Base-by-base conservation (phyloP, 2,113 vertebrate genomes). In the Rhodinocichla rosea region DNA sequence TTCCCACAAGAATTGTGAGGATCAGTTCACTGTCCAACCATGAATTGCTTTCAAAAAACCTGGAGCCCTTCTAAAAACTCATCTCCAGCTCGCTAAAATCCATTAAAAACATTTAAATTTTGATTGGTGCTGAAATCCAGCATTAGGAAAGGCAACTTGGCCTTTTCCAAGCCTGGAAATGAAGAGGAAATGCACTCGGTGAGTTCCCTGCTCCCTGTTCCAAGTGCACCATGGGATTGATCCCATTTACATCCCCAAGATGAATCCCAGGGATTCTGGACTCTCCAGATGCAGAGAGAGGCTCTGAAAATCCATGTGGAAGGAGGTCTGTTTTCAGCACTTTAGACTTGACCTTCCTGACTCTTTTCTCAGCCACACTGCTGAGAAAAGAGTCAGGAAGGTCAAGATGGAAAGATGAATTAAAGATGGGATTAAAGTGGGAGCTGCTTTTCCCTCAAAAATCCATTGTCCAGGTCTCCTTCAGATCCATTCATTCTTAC, bases 201-300 rank as follows among this genome's bases (percentile, higher is more conserved):
- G 39, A 67, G 9, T 67, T 75, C 20, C 28, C 50, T 70, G 8
- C 32, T 69, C n/a, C 37, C 39, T 53, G 39, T 39, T 69, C 22
- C 23, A 30, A 78, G 13, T 2, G 6, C 18, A 10, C 15, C 15
- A 2, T 1, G 13, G 27, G 15, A 56, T 17, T 42, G 19, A 13
- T 62, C 22, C 32, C 23, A 10, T 69, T 65, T 70, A 20, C 13
- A 35, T n/a, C 59, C 40, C 24, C 19, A 4, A 0, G 0, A 39
- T 22, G 15, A 50, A 64, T 68, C 33, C 13, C 17, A 26, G 39
- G 23, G 47, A 42, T 56, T 79, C 28, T 56, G 35, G 22, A 39
- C 4, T 30, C 40, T 33, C 50, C 21, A 50, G 30, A 32, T 40
- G 13, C 55, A 47, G 33, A 10, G 15, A 17, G 12, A 49, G 26